Evolutionary conservation across 2,888 invertebrate genomes (phyloP).

Genomic region (Hyppa rectilinea): DNA sequence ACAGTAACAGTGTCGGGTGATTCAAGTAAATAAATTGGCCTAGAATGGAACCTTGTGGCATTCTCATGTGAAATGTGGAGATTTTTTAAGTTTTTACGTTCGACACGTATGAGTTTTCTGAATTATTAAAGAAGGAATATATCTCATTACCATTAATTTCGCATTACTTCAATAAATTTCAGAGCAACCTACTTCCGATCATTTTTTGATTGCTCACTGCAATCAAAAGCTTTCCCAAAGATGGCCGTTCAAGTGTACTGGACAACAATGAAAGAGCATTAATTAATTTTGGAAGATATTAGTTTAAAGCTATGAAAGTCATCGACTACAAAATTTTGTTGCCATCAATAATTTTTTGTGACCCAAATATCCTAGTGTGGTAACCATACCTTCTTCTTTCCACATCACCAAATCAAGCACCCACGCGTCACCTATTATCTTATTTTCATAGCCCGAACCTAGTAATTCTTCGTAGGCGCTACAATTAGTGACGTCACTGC

Average conservation of each 20-base stretch:
- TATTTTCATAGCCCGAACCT: slow-evolving; percentile 31
- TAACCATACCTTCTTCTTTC: neutral
- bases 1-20: slow-evolving; percentile 2
- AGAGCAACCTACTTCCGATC: too few relatives aligned
- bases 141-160: neutral
- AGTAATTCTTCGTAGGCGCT: slow-evolving; percentile 46
- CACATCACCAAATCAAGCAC: slow-evolving; percentile 4
- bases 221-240: slow-evolving; percentile 10
- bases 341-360: neutral
- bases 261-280: neutral
- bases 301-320: neutral
- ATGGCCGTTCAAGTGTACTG: too few relatives aligned
- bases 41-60: slow-evolving; percentile 28
- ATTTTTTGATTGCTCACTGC: too few relatives aligned
- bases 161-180: neutral
- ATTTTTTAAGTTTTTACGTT: neutral
- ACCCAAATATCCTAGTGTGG: neutral
- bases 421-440: slow-evolving; percentile 20
- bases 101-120: neutral
- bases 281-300: neutral
- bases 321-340: neutral
- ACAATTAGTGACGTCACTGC: slow-evolving; percentile 54
- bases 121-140: neutral
- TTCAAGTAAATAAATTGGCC: slow-evolving; percentile 23
- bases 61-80: neutral